Evolutionary conservation across 35 echinoderm and acorn worm species (phyloP).

Genomic region (Antedon bifida): DNA sequence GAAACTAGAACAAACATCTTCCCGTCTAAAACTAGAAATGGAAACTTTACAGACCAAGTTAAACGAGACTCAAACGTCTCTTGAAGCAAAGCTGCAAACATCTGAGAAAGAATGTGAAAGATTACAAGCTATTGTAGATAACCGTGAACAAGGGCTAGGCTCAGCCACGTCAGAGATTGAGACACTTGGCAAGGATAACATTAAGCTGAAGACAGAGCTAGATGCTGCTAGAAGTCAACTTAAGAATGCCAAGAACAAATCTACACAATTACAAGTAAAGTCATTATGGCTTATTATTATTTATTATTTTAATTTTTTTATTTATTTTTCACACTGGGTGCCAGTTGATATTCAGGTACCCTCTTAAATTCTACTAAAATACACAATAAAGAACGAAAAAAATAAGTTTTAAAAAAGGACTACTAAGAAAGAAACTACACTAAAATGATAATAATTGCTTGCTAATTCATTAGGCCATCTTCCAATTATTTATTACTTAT

Average conservation of each 20-base stretch:
- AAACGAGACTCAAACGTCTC: conserved; percentile 25
- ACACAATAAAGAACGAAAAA: too few species aligned
- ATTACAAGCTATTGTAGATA: conserved; percentile 40
- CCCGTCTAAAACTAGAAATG: conserved; percentile 32
- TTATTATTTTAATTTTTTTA: too few species aligned
- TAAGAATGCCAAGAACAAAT: conserved; percentile 39
- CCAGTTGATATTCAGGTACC: too few species aligned
- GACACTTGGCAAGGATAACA: conserved; percentile 37
- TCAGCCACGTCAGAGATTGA: conserved; percentile 73
- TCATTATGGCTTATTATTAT: too few species aligned
- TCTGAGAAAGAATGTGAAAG: conserved; percentile 58
- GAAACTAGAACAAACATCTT: conserved; percentile 40
- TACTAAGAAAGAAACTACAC: too few species aligned
- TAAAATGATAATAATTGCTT: too few species aligned
- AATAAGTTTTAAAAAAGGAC: too few species aligned
- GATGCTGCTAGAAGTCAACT: conserved; percentile 54
- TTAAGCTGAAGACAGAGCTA: conserved; percentile 47
- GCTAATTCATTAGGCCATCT: too few species aligned
- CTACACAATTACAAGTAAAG: conserved; percentile 38
- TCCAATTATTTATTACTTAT: too few species aligned
- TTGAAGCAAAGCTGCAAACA: conserved; percentile 45
- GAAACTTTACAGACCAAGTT: conserved; percentile 43
- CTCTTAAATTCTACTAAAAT: too few species aligned
- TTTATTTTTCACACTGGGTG: too few species aligned
- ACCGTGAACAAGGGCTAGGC: conserved; percentile 74